These are phyloP conservation scores for Lepus timidus DNA, from an alignment of 2,113 vertebrate genomes.

Conservation along the genomic window DNA sequence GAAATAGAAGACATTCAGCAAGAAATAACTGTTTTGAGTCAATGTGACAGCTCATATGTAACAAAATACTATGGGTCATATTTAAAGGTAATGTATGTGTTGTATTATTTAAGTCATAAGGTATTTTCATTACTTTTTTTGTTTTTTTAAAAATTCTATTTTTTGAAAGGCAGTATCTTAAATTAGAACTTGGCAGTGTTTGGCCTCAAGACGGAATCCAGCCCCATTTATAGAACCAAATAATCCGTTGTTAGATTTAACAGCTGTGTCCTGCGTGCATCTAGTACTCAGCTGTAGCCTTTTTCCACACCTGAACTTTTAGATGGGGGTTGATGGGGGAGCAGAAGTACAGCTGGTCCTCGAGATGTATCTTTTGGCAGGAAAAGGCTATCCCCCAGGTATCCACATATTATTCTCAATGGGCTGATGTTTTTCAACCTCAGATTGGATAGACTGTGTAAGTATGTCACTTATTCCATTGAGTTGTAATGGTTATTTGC, in stretches of 20 bases:
- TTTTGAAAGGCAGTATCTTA: slow-evolving; percentile 63
- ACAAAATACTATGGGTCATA: slow-evolving; percentile 97
- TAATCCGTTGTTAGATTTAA: slow-evolving; percentile 58
- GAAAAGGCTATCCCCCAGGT: background rate
- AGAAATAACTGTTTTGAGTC: slow-evolving; percentile 97
- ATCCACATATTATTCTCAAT: slow-evolving; percentile 49
- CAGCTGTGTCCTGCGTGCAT: slow-evolving; percentile 45
- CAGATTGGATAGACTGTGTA: slow-evolving; percentile 5
- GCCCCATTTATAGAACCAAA: slow-evolving; percentile 47
- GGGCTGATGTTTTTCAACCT: slow-evolving; percentile 15
- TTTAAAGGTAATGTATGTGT: slow-evolving; percentile 92
- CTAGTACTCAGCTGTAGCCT: background rate
- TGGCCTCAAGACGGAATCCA: slow-evolving; percentile 44
- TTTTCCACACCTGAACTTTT: slow-evolving; percentile 64
- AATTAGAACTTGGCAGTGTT: slow-evolving; percentile 70
- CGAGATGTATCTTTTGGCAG: slow-evolving; percentile 37
- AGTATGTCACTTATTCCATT: slow-evolving; percentile 15
- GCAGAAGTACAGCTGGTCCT: slow-evolving; percentile 45
- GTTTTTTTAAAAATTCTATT: slow-evolving; percentile 43
- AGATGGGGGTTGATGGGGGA: background rate
- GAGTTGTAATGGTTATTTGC: slow-evolving; percentile 11
- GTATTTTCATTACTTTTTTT: slow-evolving; percentile 70
- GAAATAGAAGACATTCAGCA: slow-evolving; percentile 98
- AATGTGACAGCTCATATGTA: slow-evolving; percentile 96
- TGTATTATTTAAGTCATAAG: slow-evolving; percentile 70